These are phyloP conservation scores for Tyrannus savana DNA, from an alignment of 2,113 vertebrate species.

Conservation along the genomic window DNA sequence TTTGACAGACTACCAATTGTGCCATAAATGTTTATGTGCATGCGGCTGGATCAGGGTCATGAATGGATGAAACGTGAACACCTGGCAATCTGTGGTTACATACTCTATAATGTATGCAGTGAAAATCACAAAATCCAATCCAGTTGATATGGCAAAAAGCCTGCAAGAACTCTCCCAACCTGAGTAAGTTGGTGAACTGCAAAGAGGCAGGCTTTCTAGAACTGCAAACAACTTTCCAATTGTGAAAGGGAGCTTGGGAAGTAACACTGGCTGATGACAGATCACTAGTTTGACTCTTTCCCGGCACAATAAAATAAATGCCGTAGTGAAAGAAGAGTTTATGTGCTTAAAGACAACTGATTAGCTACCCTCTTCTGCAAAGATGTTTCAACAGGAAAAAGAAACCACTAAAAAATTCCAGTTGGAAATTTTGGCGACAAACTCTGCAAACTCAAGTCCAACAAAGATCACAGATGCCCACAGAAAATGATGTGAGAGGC, in stretches of 20 bases:
- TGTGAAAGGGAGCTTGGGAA: conserved; percentile 31
- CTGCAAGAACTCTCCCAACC: conserved; percentile 9
- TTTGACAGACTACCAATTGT: conserved; percentile 6
- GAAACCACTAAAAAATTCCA: conserved; percentile 34
- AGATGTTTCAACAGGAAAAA: conserved; percentile 22
- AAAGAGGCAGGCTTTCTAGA: conserved; percentile 10
- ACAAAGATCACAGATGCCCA: background rate
- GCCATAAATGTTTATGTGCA: conserved; percentile 6
- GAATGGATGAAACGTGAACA: conserved; percentile 20
- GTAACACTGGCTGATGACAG: background rate
- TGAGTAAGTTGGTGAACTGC: background rate
- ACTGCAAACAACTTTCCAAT: background rate
- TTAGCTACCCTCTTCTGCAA: conserved; percentile 39
- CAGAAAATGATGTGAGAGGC: conserved; percentile 25
- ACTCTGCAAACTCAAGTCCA: conserved; percentile 47
- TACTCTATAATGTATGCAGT: conserved; percentile 51
- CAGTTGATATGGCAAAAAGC: background rate
- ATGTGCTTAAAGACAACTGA: conserved; percentile 15
- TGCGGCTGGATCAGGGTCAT: conserved; percentile 19
- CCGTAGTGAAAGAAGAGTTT: background rate
- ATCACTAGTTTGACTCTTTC: conserved; percentile 15
- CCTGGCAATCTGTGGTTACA: conserved; percentile 54
- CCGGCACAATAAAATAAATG: conserved; percentile 32
- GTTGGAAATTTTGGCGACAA: conserved; percentile 50
- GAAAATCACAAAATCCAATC: conserved; percentile 28